Evolutionary conservation across 2,888 invertebrate genomes (phyloP).

Genomic region (Orgyia antiqua): DNA sequence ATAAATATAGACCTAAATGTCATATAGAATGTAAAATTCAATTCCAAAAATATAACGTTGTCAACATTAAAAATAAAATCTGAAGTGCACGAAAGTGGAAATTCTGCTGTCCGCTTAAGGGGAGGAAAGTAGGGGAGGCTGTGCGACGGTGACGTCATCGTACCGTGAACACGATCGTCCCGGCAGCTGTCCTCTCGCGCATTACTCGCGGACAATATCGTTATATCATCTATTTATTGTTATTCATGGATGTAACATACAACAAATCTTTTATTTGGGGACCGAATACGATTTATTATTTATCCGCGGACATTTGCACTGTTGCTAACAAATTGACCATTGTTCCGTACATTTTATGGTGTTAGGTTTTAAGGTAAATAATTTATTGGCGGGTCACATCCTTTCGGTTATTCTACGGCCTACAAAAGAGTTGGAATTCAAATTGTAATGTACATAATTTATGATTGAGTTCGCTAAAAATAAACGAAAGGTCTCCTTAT

Average conservation of each 20-base stretch:
- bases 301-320: slow-evolving; percentile 39
- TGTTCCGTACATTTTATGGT: slow-evolving; percentile 30
- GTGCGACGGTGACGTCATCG: no score
- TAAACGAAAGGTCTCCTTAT: slow-evolving; percentile 21
- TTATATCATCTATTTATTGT: slow-evolving; percentile 41
- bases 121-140: no score
- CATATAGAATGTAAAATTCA: slow-evolving; percentile 23
- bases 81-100: slow-evolving; percentile 21
- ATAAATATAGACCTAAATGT: no score
- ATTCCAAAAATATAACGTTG: slow-evolving; percentile 24
- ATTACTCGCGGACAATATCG: slow-evolving; percentile 36
- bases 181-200: slow-evolving; percentile 18
- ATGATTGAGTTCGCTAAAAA: slow-evolving; percentile 22
- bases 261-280: slow-evolving; percentile 29
- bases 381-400: slow-evolving; percentile 28
- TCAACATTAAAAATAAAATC: slow-evolving; percentile 30
- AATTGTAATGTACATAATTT: slow-evolving; percentile 28
- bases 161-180: no score
- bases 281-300: slow-evolving; percentile 41
- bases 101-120: slow-evolving; percentile 20
- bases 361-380: slow-evolving; percentile 31
- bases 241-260: slow-evolving; percentile 36
- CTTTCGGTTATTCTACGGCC: slow-evolving; percentile 19
- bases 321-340: slow-evolving; percentile 33
- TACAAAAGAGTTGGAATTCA: slow-evolving; percentile 21